Evolutionary conservation across 53 echinoderm and acorn worm genomes (phyloP), one percentile per base, ranked within the genome.

Genomic region (Hippasteria phrygiana): DNA sequence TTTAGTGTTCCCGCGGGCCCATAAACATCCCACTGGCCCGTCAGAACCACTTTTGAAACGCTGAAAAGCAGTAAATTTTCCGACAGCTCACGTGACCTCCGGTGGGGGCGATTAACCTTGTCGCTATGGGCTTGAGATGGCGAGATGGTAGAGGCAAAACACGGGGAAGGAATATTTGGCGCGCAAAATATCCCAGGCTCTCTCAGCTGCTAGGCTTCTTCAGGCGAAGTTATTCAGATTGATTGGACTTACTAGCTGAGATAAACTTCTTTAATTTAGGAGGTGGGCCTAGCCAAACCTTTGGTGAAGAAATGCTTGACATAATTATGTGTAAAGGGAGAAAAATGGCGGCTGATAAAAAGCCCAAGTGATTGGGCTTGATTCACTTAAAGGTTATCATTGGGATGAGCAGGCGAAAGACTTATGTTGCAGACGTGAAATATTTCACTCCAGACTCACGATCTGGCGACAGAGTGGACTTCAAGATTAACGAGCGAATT

Each of bases 51-150:
- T 66, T 69, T 50, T 17, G 66, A 33, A 34, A 2, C 48, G 42
- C 66, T 14, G 8, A 42, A 50, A 70, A 43, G 85, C 39, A 39
- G 85, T 85, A 85, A 69, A 64, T 54, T 66, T 80, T 66, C 37
- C 85, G 36, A 70, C 51, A 48, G 51, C 7, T 43, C 85, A 85
- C 85, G 85, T 85, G 71, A 85, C 64, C 85, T 85, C 51, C 7
- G 46, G 22, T 50, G 71, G 51, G 85, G 71, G 32, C 33, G n/a
- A 47, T 85, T 85, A 48, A 71, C 71, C 70, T 70, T 85, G 85
- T 85, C 70, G 85, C 85, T 71, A 18, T 71, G 71, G 85, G 85
- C 51, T 43, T 20, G 32, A 64, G 42, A 73, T 10, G 73, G 42
- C 73, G 41, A 27, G n/a, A 42, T 43, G 7, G 16, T 20, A 13